phyloP scores from a whole-genome alignment of 2,888 invertebrate genomes.

The Cacoxenus indagator region DNA sequence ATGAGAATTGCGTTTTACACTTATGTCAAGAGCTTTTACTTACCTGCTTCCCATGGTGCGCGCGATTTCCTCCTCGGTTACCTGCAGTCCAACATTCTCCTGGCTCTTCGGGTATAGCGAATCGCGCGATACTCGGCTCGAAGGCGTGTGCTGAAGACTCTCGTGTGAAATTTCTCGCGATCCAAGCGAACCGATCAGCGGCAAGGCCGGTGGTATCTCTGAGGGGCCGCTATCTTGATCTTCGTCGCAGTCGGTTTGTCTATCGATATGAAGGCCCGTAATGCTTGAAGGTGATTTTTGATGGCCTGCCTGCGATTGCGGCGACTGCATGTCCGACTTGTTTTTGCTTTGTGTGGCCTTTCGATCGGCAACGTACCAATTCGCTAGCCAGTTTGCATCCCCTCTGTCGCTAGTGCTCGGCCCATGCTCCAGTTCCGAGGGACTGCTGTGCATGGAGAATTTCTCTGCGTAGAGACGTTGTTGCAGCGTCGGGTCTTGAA shows the following conservation, averaged over 20 bases:
- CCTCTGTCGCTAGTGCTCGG: background rate
- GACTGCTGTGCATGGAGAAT: background rate
- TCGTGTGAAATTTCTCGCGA: conserved; percentile 88
- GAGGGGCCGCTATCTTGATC: conserved; percentile 87
- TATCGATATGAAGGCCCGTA: conserved; percentile 39
- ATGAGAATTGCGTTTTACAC: background rate
- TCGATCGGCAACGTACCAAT: background rate
- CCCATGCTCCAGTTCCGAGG: conserved; percentile 21
- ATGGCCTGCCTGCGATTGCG: conserved; percentile 45
- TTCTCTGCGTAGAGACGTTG: background rate
- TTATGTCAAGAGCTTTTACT: conserved; percentile 12
- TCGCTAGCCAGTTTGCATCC: background rate
- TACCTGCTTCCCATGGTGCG: conserved; percentile 79
- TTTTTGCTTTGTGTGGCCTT: conserved; percentile 63
- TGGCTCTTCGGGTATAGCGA: conserved; percentile 75
- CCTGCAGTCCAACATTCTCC: conserved; percentile 89
- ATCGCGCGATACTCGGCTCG: conserved; percentile 75
- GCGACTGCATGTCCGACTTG: conserved; percentile 68
- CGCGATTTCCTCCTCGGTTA: conserved; percentile 93
- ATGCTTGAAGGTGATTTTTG: conserved; percentile 54
- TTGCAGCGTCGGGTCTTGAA: conserved; percentile 57
- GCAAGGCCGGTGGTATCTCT: conserved; percentile 85
- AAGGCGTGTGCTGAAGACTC: conserved; percentile 76
- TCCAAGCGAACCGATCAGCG: conserved; percentile 83
- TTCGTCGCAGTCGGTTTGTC: conserved; percentile 74